Percentiles rank a stretch among this genome's conserved stretches.
Evolutionary conservation across 2,888 invertebrate genomes (phyloP).

Genomic region (Sepiola atlantica): DNA sequence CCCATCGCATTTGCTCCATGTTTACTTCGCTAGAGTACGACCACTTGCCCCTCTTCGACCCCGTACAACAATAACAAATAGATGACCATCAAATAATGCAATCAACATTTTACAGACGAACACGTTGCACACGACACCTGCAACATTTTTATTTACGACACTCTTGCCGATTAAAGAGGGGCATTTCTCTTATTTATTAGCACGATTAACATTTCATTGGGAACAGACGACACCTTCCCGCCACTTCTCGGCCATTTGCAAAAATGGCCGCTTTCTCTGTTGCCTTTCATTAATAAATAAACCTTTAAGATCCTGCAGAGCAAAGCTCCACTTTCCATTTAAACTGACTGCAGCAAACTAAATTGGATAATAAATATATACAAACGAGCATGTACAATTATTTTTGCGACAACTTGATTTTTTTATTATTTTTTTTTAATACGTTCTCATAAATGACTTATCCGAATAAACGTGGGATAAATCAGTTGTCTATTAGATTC

Average conservation of each 20-base stretch:
- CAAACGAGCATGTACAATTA: background rate
- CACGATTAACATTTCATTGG: background rate
- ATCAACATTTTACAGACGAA: slow-evolving; percentile 8
- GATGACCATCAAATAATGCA: slow-evolving; percentile 12
- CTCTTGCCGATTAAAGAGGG: slow-evolving; percentile 18
- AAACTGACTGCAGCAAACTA: background rate
- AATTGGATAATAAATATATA: slow-evolving; percentile 32
- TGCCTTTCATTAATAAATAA: slow-evolving; percentile 12
- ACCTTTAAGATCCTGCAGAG: background rate
- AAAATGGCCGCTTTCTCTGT: background rate
- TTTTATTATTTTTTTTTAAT: background rate
- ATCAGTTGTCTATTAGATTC: background rate
- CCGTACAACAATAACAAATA: background rate
- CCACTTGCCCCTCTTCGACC: background rate
- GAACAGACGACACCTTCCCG: background rate
- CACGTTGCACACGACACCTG: slow-evolving; percentile 1
- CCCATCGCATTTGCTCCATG: background rate
- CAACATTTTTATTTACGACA: slow-evolving; percentile 1
- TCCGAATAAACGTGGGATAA: background rate
- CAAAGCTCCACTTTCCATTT: background rate
- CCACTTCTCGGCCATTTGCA: background rate
- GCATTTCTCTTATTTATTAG: slow-evolving; percentile 15
- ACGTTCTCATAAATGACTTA: background rate
- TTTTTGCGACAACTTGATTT: slow-evolving; percentile 32
- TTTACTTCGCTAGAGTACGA: background rate